Evolutionary conservation across 2,888 invertebrate genomes (phyloP).

Genomic region (Neoascia interrupta): DNA sequence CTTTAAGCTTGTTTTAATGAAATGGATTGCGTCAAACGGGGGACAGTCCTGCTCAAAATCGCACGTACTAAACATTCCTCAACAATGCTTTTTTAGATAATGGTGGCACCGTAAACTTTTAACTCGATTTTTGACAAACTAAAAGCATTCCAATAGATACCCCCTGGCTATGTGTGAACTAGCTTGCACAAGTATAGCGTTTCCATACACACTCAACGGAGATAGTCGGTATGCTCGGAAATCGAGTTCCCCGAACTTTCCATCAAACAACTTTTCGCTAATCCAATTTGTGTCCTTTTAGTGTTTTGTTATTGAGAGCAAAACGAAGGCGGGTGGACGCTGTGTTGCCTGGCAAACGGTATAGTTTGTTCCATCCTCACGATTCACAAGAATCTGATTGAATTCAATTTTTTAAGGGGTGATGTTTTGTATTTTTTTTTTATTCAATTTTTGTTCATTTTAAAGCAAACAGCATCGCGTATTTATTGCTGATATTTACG

Average conservation of each 20-base stretch:
- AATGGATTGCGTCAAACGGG: too few relatives aligned
- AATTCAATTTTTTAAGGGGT: too few relatives aligned
- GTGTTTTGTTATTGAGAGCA: constrained; percentile 67
- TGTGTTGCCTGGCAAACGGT: constrained; percentile 2
- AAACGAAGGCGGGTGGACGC: constrained; percentile 30
- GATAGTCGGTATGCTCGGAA: constrained; percentile 43
- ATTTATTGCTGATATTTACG: too few relatives aligned
- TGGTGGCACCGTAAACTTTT: constrained; percentile 62
- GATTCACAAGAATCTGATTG: constrained; percentile 14
- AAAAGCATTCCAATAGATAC: constrained; percentile 66
- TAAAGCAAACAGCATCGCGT: too few relatives aligned
- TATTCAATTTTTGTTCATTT: too few relatives aligned
- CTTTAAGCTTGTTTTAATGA: too few relatives aligned
- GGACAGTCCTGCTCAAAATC: too few relatives aligned
- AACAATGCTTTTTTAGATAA: too few relatives aligned
- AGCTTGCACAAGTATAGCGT: constrained; percentile 7
- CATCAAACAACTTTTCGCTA: constrained; percentile 68
- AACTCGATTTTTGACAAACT: constrained; percentile 69
- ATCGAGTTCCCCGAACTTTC: constrained; percentile 64
- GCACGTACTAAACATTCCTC: too few relatives aligned
- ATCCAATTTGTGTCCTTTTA: constrained; percentile 68
- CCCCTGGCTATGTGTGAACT: constrained; percentile 45
- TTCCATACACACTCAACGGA: constrained; percentile 5
- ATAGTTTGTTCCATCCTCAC: constrained; percentile 37
- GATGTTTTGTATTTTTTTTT: too few relatives aligned